phyloP scores from a whole-genome alignment of 2,797 vertebrate species.

The Centroberyx gerrardi region DNA sequence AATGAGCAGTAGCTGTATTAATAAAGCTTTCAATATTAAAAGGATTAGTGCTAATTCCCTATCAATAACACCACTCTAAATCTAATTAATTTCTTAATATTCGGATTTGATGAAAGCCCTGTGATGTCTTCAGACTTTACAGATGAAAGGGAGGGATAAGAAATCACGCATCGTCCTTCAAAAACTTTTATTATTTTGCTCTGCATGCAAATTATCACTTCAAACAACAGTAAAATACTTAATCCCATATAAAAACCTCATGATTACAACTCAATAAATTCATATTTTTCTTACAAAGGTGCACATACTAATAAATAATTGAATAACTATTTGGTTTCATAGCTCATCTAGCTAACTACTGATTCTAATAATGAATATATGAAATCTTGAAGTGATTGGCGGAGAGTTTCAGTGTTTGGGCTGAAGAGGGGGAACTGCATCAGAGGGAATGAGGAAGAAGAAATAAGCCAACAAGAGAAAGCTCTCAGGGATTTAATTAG shows the following conservation, averaged over 20 bases:
- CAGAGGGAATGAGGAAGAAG: background rate
- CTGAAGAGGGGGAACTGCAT: background rate
- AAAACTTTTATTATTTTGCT: background rate
- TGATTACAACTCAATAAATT: background rate
- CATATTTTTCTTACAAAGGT: too few relatives aligned
- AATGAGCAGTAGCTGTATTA: constrained; percentile 13
- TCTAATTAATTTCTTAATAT: constrained; percentile 66
- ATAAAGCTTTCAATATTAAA: constrained; percentile 62
- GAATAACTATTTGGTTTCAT: background rate
- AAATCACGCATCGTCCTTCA: too few relatives aligned
- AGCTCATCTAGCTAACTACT: background rate
- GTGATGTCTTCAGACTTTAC: constrained; percentile 30
- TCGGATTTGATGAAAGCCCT: constrained; percentile 37
- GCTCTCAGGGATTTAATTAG: constrained; percentile 48
- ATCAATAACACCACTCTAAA: constrained; percentile 62
- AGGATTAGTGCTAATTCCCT: constrained; percentile 70
- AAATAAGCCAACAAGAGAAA: constrained; percentile 20
- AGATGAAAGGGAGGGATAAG: constrained; percentile 19
- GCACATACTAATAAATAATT: too few relatives aligned
- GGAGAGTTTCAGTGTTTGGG: too few relatives aligned
- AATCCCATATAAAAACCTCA: background rate
- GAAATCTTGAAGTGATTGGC: constrained; percentile 1
- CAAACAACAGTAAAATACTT: background rate
- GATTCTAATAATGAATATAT: background rate
- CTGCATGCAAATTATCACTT: constrained; percentile 5